phyloP scores from a whole-genome alignment of 2,888 invertebrate species.

The Heliconius ethilla region DNA sequence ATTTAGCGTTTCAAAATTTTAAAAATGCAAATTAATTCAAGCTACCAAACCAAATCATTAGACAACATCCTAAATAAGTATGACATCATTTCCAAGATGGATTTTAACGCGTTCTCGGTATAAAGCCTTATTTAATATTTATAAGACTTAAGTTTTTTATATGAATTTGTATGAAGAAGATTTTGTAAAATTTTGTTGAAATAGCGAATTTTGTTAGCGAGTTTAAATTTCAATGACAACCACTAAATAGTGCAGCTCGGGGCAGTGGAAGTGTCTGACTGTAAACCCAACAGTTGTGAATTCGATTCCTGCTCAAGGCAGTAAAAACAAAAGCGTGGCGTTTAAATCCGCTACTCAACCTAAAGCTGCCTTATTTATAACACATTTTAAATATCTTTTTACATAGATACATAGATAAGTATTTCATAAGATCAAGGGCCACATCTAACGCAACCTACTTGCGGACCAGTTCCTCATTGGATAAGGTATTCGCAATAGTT shows the following conservation, averaged over 20 bases:
- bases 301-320: too few relatives aligned
- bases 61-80: slow-evolving; percentile 32
- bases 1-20: neutral
- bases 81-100: slow-evolving; percentile 39
- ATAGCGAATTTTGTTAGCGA: neutral
- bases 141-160: slow-evolving; percentile 2
- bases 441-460: slow-evolving; percentile 33
- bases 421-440: slow-evolving; percentile 28
- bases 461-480: slow-evolving; percentile 40
- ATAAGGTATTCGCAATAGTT: slow-evolving; percentile 42
- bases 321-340: too few relatives aligned
- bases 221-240: neutral
- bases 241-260: too few relatives aligned
- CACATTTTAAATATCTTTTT: neutral
- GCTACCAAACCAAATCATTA: slow-evolving; percentile 25
- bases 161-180: neutral
- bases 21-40: slow-evolving; percentile 22
- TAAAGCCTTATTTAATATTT: slow-evolving; percentile 17
- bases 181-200: neutral
- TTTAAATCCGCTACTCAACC: too few relatives aligned
- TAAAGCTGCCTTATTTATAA: neutral
- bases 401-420: slow-evolving; percentile 1
- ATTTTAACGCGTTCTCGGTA: slow-evolving; percentile 24
- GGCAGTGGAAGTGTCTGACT: too few relatives aligned
- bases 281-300: too few relatives aligned